Percentiles rank a stretch among this genome's conserved stretches.
These are phyloP conservation scores for Meganola albula DNA, from an alignment of 2,888 invertebrate genomes.

Conservation along the genomic window DNA sequence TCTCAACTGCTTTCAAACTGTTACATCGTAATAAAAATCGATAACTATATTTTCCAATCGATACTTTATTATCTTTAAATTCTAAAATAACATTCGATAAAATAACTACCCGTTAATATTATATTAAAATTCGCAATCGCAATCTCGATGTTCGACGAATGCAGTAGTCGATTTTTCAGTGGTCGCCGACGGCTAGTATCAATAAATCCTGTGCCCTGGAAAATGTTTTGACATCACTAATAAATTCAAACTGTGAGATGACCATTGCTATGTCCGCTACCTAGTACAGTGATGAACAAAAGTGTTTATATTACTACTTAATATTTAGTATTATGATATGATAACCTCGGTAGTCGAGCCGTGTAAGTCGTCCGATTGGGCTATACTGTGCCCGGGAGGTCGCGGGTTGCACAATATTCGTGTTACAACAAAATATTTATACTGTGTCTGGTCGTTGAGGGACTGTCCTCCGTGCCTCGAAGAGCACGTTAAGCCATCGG, in stretches of 20 bases:
- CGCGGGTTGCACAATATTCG: no score
- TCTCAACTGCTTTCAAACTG: no score
- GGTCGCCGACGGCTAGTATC: constrained; percentile 28
- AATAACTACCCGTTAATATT: constrained; percentile 24
- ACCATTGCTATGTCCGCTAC: constrained; percentile 28
- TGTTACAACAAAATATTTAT: no score
- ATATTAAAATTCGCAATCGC: constrained; percentile 25
- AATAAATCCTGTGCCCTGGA: constrained; percentile 35
- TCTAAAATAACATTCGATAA: constrained; percentile 21
- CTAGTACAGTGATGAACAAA: constrained; percentile 17
- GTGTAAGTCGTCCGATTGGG: no score
- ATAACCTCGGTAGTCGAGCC: no score
- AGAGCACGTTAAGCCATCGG: no score
- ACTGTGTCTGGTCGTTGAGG: no score
- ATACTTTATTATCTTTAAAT: constrained; percentile 18
- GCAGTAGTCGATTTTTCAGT: constrained; percentile 40
- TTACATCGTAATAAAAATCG: no score
- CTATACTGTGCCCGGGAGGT: no score
- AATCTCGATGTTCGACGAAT: constrained; percentile 28
- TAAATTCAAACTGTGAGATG: constrained; percentile 32
- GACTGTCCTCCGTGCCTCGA: no score
- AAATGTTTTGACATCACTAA: constrained; percentile 43
- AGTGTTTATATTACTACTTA: background rate
- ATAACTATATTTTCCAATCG: no score
- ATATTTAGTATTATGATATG: no score